Base-by-base conservation (phyloP, 2,113 vertebrate species). In the Zeus faber region DNA sequence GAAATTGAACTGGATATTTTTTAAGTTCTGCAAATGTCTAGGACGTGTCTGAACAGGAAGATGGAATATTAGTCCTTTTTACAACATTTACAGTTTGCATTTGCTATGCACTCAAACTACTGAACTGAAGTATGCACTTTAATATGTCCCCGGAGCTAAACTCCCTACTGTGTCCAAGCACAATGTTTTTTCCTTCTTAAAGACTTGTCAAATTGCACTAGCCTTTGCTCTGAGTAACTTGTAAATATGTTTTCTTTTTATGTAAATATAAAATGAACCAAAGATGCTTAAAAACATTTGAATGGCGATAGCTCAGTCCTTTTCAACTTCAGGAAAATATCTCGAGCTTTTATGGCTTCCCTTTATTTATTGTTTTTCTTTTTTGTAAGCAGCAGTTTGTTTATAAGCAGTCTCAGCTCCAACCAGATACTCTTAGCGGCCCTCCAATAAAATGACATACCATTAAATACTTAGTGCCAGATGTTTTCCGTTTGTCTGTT, bases 41-140 rank as follows among this genome's bases (percentile, higher is more conserved):
- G n/a, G 33, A 37, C 33, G 2, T 13, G 33, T 14, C 33, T 14
- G n/a, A 37, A 14, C 33, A 37, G n/a, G 3, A 6, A 20, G 41
- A 7, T 21, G 17, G 41, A 20, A 44, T 5, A 18, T 21, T 20
- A 10, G 16, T 43, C 20, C 21, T 37, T 37, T 37, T 37, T 37
- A 3, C n/a, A 14, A 10, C 9, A 21, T 31, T 25, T 39, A 26
- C 27, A 26, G 33, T 61, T 40, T n/a, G 29, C 54, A 47, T 72
- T 57, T 62, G 57, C 74, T 74, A 77, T 87, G 82, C 79, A 80
- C 75, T 81, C 53, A 67, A 74, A 85, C 84, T 89, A 89, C 89
- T 89, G 83, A 87, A 62, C 66, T n/a, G n/a, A 74, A 74, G 65
- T 74, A 67, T 9, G 84, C 89, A 89, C 87, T 89, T 88, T 89